Percentiles rank a stretch among this genome's conserved stretches.
These are phyloP conservation scores for Taxidea taxus DNA, from an alignment of 2,113 vertebrate species.

Conservation along the genomic window DNA sequence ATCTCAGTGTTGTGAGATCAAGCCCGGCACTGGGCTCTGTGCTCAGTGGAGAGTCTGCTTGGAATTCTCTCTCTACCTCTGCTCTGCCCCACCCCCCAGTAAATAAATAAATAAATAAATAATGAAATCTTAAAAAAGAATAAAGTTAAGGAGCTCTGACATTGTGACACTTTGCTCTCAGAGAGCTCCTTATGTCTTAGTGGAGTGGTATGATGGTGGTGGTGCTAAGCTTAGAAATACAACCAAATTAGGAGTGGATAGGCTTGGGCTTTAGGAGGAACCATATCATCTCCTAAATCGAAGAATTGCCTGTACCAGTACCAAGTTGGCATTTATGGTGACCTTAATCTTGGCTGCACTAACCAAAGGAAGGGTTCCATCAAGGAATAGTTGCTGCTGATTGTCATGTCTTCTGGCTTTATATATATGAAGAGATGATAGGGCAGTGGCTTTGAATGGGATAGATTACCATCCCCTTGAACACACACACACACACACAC, in stretches of 20 bases:
- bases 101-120: neutral
- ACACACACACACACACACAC: neutral
- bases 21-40: neutral
- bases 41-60: neutral
- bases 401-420: neutral
- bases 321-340: neutral
- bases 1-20: neutral
- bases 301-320: neutral
- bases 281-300: neutral
- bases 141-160: neutral
- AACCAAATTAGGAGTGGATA: neutral
- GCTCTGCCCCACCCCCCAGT: neutral
- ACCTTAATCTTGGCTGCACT: neutral
- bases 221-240: neutral
- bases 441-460: conserved; percentile 37
- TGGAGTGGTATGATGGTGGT: neutral
- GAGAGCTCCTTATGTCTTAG: neutral
- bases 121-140: neutral
- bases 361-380: neutral
- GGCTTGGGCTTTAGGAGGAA: neutral
- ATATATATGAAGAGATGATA: conserved; percentile 17
- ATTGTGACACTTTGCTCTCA: neutral
- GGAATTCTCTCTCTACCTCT: neutral
- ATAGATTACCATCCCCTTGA: neutral
- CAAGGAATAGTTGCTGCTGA: neutral